A percentile compares a stretch with the other conserved stretches of the same genome.
phyloP scores from a whole-genome alignment of 2,797 vertebrate species.

The Periparus ater region DNA sequence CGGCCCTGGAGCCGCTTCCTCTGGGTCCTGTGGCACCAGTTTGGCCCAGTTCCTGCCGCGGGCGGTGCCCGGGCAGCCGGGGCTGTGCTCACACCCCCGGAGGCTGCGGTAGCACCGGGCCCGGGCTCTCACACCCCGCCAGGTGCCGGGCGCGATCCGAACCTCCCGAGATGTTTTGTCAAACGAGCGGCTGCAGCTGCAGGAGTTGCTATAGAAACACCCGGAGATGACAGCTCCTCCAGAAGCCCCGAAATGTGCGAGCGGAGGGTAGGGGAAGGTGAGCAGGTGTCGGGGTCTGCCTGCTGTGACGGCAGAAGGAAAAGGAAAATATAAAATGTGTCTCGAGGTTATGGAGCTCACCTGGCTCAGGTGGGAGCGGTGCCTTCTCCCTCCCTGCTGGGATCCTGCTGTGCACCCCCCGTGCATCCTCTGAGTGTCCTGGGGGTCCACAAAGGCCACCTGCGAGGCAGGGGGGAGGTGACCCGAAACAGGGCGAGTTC shows the following conservation, averaged over 20 bases:
- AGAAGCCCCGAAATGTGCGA: neutral
- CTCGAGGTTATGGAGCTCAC: fast-evolving
- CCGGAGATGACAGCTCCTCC: neutral
- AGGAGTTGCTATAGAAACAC: constrained; percentile 60
- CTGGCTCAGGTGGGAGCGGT: fast-evolving
- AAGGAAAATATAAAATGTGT: neutral
- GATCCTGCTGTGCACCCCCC: fast-evolving
- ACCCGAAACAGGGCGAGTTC: neutral
- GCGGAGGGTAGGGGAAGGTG: neutral
- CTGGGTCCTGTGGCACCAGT: fast-evolving
- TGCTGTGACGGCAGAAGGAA: neutral
- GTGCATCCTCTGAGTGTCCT: fast-evolving
- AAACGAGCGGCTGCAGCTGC: neutral
- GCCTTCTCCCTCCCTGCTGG: neutral
- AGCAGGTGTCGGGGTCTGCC: neutral
- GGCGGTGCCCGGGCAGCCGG: fast-evolving
- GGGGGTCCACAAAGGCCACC: neutral
- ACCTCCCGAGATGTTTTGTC: neutral
- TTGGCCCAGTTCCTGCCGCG: neutral
- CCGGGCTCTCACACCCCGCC: fast-evolving
- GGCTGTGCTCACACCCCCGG: neutral
- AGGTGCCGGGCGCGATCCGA: neutral
- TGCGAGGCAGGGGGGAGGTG: neutral
- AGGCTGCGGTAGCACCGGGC: neutral
- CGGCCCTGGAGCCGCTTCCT: neutral